Percentiles rank a stretch among this genome's conserved stretches.
Evolutionary conservation across 2,113 vertebrate species (phyloP).

Genomic region (Malurus alboscapulatus): DNA sequence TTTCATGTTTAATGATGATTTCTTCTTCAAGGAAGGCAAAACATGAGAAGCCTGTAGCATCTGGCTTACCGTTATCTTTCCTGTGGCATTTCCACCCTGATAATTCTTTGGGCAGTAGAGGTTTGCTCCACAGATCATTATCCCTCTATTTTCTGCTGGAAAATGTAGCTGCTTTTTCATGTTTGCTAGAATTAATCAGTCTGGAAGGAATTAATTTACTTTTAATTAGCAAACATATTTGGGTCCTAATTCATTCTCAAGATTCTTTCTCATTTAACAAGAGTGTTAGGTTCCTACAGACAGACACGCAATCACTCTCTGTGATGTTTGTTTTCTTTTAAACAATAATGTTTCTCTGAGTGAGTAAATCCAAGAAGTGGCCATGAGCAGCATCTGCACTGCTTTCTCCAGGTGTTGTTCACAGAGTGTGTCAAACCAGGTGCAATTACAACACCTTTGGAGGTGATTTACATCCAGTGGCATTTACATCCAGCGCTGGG

Average conservation of each 20-base stretch:
- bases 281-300: not conserved
- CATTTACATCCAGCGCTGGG: not conserved
- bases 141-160: not conserved
- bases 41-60: not conserved
- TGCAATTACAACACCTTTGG: not conserved
- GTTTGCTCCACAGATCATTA: not conserved
- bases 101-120: not conserved
- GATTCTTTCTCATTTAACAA: not conserved
- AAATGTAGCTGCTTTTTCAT: not conserved
- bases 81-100: not conserved
- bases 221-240: slow-evolving; percentile 10
- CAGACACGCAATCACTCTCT: not conserved
- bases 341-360: not conserved
- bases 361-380: not conserved
- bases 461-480: not conserved
- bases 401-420: not conserved
- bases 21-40: not conserved
- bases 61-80: not conserved
- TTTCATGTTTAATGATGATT: not conserved
- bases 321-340: not conserved
- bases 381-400: not conserved
- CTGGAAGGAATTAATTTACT: slow-evolving; percentile 21
- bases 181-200: slow-evolving; percentile 27
- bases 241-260: not conserved
- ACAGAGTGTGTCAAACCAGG: not conserved